Percentiles rank a stretch among this genome's conserved stretches.
phyloP scores from a whole-genome alignment of 2,888 invertebrate species.

The Sphaerophoria taeniata region DNA sequence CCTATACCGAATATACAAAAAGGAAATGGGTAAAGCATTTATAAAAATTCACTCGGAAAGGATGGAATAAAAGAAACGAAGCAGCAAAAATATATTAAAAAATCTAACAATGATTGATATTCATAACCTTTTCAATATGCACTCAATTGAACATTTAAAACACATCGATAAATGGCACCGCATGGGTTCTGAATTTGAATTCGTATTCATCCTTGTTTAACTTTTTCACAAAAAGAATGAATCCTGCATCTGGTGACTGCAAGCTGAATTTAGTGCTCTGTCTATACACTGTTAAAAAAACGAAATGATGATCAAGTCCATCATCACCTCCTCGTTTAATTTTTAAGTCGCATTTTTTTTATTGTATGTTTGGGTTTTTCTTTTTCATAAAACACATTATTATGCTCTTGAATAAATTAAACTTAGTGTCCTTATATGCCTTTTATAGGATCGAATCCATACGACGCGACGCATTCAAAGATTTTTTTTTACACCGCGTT shows the following conservation, averaged over 20 bases:
- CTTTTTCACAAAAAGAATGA: slow-evolving; percentile 68
- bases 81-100: slow-evolving; percentile 72
- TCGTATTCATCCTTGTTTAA: slow-evolving; percentile 73
- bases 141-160: slow-evolving; percentile 74
- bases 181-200: slow-evolving; percentile 73
- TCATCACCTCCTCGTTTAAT: no score
- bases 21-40: background rate
- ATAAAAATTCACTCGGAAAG: slow-evolving; percentile 10
- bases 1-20: slow-evolving; percentile 51
- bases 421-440: no score
- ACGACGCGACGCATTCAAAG: no score
- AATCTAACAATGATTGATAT: slow-evolving; percentile 74
- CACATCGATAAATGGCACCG: slow-evolving; percentile 74
- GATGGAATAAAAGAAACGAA: slow-evolving; percentile 46
- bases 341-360: no score
- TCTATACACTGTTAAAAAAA: background rate
- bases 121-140: slow-evolving; percentile 74
- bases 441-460: no score
- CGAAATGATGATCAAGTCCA: no score
- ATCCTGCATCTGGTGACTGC: slow-evolving; percentile 65
- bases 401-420: no score
- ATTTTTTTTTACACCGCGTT: no score
- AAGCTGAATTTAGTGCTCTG: background rate
- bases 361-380: no score
- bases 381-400: no score